Percentiles rank a stretch among this genome's conserved stretches.
These are phyloP conservation scores for Metridium senile DNA, from an alignment of 92 coral and sea anemone species.

Conservation along the genomic window DNA sequence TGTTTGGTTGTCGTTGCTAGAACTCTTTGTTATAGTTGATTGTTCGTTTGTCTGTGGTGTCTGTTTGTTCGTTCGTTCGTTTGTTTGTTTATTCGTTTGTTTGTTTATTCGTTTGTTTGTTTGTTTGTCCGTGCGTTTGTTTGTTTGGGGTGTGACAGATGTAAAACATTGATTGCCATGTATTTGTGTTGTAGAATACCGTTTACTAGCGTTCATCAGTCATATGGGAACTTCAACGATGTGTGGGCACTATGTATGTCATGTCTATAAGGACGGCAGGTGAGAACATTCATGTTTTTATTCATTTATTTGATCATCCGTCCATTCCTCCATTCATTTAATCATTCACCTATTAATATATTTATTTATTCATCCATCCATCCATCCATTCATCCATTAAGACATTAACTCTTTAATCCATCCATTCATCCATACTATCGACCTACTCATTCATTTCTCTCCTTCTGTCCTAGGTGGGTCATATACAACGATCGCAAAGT, in stretches of 20 bases:
- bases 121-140: too few species aligned
- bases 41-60: too few species aligned
- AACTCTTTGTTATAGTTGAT: too few species aligned
- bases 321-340: neutral
- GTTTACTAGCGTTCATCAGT: conserved; percentile 88
- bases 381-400: neutral
- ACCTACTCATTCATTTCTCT: neutral
- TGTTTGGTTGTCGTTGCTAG: neutral
- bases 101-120: too few species aligned
- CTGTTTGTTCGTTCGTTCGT: too few species aligned
- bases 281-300: conserved; percentile 14
- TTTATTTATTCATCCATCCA: neutral
- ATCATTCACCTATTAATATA: neutral
- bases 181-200: conserved; percentile 54
- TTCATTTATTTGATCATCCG: neutral
- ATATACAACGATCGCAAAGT: conserved; percentile 97
- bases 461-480: conserved; percentile 70
- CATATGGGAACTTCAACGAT: conserved; percentile 98
- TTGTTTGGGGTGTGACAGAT: too few species aligned
- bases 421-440: neutral
- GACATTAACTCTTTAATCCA: neutral
- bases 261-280: conserved; percentile 95
- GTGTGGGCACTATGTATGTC: conserved; percentile 98
- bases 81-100: too few species aligned
- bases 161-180: too few species aligned